Evolutionary conservation across 2,797 vertebrate species (phyloP), one percentile per base, ranked within the genome.

Genomic region (Buphagus erythrorhynchus): DNA sequence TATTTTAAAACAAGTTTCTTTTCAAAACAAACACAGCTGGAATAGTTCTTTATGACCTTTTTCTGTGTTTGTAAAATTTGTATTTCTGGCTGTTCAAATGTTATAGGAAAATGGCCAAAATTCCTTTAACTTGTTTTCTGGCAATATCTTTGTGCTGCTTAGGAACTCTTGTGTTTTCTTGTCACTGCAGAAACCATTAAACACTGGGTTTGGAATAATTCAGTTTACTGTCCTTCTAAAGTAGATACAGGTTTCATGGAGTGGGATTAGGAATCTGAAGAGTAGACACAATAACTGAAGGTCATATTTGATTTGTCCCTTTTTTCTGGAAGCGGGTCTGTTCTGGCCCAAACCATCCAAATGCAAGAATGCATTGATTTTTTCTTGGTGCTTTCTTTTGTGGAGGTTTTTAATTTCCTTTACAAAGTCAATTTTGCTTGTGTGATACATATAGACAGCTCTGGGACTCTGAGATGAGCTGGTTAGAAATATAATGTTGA

Each of bases 81-180:
- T 94, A 11, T 88, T 90, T 83, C 89, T 91, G 72, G 33, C 90
- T 75, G 46, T 78, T 90, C 38, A 67, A 87, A 65, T 33, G 35
- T 62, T 87, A 40, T 0, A 93, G 91, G 81, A 92, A 83, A 92
- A 77, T 0, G 0, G 62, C 78, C 91, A 93, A 66, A 91, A 95
- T 91, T 83, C 84, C 65, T 91, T 63, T 36, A 22, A 33, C 67
- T 52, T 91, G 19, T 68, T 93, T 96, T 81, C 69, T 90, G 79
- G 54, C 89, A 90, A 16, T 49, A 21, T 83, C 66, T 72, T 91
- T 72, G 24, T 62, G 22, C 29, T 1, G 21, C 31, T 92, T 86
- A 63, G 72, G 43, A 84, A 38, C 58, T n/a, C 11, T 6, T 51
- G 46, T 90, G 81, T 54, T 95, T 80, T 72, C 28, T 65, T 91